These are phyloP conservation scores for Chydorus sphaericus DNA, from an alignment of 2,888 invertebrate genomes.

Conservation along the genomic window DNA sequence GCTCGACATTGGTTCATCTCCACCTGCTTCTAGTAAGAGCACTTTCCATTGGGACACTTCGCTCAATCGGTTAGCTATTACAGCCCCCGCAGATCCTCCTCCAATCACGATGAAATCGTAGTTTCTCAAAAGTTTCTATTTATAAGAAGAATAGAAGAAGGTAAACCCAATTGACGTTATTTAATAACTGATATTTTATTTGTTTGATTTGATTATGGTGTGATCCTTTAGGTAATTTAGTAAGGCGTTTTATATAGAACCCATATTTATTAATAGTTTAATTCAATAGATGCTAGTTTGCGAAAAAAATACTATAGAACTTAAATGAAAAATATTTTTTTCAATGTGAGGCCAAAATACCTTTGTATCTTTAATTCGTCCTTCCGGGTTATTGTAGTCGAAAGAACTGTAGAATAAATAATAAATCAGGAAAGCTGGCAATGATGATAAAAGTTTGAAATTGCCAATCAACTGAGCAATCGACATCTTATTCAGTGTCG, in stretches of 20 bases:
- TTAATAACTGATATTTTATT: too few relatives aligned
- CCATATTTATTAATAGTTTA: too few relatives aligned
- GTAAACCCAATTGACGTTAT: too few relatives aligned
- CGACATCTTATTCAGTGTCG: not conserved
- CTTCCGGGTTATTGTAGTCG: not conserved
- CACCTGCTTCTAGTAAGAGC: conserved; percentile 58
- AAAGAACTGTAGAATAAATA: not conserved
- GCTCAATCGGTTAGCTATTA: conserved; percentile 46
- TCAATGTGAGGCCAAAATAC: too few relatives aligned
- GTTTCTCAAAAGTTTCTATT: not conserved
- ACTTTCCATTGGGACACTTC: conserved; percentile 49
- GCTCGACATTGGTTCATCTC: conserved; percentile 56
- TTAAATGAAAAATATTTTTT: too few relatives aligned
- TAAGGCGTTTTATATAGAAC: too few relatives aligned
- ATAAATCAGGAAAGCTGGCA: not conserved
- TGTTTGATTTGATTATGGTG: too few relatives aligned
- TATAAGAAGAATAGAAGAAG: too few relatives aligned
- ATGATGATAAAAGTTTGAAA: not conserved
- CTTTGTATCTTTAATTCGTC: not conserved
- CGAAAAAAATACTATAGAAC: too few relatives aligned
- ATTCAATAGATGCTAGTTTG: too few relatives aligned
- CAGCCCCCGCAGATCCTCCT: conserved; percentile 49
- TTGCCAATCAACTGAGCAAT: not conserved
- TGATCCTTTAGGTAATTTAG: too few relatives aligned
- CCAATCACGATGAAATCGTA: conserved; percentile 42